Percentiles rank a stretch among this genome's conserved stretches.
phyloP scores from a whole-genome alignment of 2,797 vertebrate genomes.

The Sarcoramphus papa region DNA sequence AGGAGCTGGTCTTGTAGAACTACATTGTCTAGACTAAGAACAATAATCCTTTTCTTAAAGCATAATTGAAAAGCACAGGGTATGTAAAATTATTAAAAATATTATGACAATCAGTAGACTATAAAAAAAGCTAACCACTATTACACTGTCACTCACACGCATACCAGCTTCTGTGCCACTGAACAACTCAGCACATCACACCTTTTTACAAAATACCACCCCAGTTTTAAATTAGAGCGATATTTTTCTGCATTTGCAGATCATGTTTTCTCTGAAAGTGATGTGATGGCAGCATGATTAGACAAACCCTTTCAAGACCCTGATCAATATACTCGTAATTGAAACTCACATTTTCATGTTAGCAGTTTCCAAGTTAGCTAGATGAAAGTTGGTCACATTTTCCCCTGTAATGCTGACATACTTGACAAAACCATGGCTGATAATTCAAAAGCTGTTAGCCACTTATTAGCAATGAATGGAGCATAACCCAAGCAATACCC shows the following conservation, averaged over 20 bases:
- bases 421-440: background rate
- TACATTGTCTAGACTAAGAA: background rate
- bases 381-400: background rate
- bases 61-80: background rate
- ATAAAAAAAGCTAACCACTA: background rate
- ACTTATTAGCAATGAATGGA: background rate
- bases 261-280: background rate
- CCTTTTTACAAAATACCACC: background rate
- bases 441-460: background rate
- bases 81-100: background rate
- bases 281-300: background rate
- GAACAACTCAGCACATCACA: background rate
- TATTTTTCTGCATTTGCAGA: background rate
- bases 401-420: background rate
- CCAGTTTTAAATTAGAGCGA: background rate
- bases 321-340: background rate
- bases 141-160: background rate
- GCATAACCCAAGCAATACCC: background rate
- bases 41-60: background rate
- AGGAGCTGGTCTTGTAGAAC: background rate
- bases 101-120: background rate
- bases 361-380: background rate
- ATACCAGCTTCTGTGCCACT: background rate
- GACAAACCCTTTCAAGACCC: background rate
- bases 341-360: background rate